Percentiles rank a stretch among this genome's conserved stretches.
These are phyloP conservation scores for Dasyurus viverrinus DNA, from an alignment of 2,113 vertebrate species.

Conservation along the genomic window DNA sequence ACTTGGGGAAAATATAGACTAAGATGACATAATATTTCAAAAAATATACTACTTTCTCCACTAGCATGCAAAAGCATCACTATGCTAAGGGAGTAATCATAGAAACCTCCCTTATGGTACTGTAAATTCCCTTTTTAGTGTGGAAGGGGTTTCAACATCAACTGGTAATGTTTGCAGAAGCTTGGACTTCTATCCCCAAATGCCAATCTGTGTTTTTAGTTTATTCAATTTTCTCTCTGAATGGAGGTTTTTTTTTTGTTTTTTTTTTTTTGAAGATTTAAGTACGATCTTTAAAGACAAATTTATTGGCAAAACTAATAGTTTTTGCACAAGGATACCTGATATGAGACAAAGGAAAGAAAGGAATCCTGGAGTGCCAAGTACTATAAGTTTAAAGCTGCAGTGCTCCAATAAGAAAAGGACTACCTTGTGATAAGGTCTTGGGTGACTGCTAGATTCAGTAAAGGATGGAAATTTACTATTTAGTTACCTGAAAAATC, in stretches of 20 bases:
- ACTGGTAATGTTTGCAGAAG: neutral
- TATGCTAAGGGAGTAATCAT: neutral
- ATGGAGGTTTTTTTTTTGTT: neutral
- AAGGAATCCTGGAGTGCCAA: neutral
- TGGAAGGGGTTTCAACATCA: neutral
- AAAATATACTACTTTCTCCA: neutral
- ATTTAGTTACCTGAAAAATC: neutral
- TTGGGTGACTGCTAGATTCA: neutral
- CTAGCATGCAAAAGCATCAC: neutral
- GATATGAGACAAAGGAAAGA: neutral
- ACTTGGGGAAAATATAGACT: neutral
- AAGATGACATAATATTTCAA: neutral
- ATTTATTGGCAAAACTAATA: neutral
- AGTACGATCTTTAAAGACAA: conserved; percentile 34
- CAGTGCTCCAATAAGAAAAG: conserved; percentile 14
- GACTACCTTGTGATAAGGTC: neutral
- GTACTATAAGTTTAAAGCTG: neutral
- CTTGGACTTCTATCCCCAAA: neutral
- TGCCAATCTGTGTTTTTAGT: neutral
- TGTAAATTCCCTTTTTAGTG: neutral
- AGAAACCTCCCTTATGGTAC: neutral
- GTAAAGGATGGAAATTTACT: neutral
- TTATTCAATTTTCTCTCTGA: neutral
- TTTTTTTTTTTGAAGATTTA: conserved; percentile 15
- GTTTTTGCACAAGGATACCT: neutral